Conservation (phyloP, 2,113 vertebrate species). For the Myotis lucifugus region DNA sequence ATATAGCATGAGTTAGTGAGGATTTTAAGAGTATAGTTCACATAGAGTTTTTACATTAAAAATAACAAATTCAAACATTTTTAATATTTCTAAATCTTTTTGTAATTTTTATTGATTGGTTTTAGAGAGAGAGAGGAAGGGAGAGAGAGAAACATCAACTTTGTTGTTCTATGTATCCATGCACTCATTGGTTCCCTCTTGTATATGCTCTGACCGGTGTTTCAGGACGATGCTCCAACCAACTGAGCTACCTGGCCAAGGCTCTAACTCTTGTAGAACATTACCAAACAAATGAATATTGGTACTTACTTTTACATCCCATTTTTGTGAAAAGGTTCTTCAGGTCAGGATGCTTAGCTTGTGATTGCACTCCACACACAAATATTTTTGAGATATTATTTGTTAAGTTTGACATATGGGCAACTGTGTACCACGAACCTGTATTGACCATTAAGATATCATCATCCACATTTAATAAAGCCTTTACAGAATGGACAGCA, state of each 20-base stretch:
- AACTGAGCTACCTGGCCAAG: neutral
- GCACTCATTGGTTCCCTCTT: neutral
- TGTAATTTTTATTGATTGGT: neutral
- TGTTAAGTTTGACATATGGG: constrained; percentile 88
- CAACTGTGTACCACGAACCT: constrained; percentile 89
- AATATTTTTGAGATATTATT: constrained; percentile 81
- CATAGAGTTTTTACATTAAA: neutral
- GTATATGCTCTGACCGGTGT: neutral
- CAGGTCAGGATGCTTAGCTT: constrained; percentile 84
- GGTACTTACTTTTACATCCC: constrained; percentile 91
- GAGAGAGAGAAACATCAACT: neutral
- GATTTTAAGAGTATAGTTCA: constrained; percentile 32
- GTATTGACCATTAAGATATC: constrained; percentile 89
- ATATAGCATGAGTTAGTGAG: neutral
- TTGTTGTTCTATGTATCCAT: neutral
- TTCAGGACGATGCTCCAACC: neutral
- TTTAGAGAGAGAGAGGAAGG: neutral
- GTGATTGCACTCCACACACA: constrained; percentile 87
- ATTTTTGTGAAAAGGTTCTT: constrained; percentile 83
- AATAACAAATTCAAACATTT: constrained; percentile 18
- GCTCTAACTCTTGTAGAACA: neutral
- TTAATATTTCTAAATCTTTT: constrained; percentile 39
- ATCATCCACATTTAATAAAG: constrained; percentile 84
- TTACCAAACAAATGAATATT: constrained; percentile 49
- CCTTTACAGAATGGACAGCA: constrained; percentile 86